Conservation (phyloP, 37 sponge, comb jelly and placozoan genomes). For the Haliclona indistincta region DNA sequence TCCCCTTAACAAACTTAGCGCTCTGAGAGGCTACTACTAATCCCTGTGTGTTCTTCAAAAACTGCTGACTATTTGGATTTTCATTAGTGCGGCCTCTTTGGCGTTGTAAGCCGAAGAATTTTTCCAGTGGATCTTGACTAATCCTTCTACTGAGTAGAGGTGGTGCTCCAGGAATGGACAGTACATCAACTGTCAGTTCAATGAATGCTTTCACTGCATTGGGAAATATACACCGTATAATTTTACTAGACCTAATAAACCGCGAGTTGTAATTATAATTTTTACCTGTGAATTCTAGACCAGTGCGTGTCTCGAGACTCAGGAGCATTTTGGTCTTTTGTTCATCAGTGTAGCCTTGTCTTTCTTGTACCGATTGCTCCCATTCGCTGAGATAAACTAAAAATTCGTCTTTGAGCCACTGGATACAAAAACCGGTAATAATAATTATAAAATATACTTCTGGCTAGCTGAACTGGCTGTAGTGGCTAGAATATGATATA, state of each 20-base stretch:
- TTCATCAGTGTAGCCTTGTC: conserved; percentile 6
- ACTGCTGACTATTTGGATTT: conserved; percentile 35
- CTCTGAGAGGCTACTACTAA: conserved; percentile 16
- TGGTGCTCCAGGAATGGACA: background rate
- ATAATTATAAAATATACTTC: too few species aligned
- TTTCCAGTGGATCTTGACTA: conserved; percentile 32
- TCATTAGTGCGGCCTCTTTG: conserved; percentile 34
- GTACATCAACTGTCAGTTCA: background rate
- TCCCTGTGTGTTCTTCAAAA: conserved; percentile 42
- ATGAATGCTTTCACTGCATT: conserved; percentile 18
- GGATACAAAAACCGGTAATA: too few species aligned
- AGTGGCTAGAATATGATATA: background rate
- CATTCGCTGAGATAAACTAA: conserved; percentile 37
- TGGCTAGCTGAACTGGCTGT: background rate
- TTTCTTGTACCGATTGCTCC: conserved; percentile 13
- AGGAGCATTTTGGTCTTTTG: conserved; percentile 17
- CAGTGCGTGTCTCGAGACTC: conserved; percentile 15
- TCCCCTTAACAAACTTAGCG: conserved; percentile 18
- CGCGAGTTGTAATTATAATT: too few species aligned
- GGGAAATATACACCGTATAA: too few species aligned
- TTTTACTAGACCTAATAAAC: too few species aligned
- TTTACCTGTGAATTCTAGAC: conserved; percentile 23
- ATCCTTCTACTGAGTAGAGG: conserved; percentile 19
- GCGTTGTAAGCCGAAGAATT: conserved; percentile 42
- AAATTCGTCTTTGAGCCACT: conserved; percentile 39